phyloP scores from a whole-genome alignment of 2,113 vertebrate genomes.

The Pseudopodoces humilis region DNA sequence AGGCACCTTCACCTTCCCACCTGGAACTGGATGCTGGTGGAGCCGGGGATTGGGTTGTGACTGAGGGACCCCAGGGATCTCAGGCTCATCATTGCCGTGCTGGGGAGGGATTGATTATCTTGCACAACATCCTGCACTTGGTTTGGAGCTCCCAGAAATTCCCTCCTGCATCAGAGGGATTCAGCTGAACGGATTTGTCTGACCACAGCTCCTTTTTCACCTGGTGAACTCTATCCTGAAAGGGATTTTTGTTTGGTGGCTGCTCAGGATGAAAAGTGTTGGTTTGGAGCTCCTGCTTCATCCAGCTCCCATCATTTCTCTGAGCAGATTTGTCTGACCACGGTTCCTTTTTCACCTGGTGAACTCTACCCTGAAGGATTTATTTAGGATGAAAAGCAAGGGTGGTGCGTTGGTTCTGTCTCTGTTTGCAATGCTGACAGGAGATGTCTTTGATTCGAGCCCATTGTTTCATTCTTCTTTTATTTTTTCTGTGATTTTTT shows the following conservation, averaged over 20 bases:
- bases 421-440: neutral
- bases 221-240: slow-evolving; percentile 33
- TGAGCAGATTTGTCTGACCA: neutral
- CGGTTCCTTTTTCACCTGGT: neutral
- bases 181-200: neutral
- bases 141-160: no score
- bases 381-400: neutral
- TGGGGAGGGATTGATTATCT: rapidly evolving
- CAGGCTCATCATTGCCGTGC: neutral
- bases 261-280: neutral
- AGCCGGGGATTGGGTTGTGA: neutral
- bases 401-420: neutral
- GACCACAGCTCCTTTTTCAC: neutral
- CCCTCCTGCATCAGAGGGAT: no score
- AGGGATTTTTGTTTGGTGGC: neutral
- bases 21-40: rapidly evolving
- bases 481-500: neutral
- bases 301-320: neutral
- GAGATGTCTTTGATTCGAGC: neutral
- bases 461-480: slow-evolving; percentile 5
- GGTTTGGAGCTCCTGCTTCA: neutral
- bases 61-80: neutral
- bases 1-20: neutral
- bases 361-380: slow-evolving; percentile 13
- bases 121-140: neutral